A percentile compares a stretch with the other conserved stretches of the same genome.
Evolutionary conservation across 2,797 vertebrate species (phyloP).

Genomic region (Halcyon chelicuti): DNA sequence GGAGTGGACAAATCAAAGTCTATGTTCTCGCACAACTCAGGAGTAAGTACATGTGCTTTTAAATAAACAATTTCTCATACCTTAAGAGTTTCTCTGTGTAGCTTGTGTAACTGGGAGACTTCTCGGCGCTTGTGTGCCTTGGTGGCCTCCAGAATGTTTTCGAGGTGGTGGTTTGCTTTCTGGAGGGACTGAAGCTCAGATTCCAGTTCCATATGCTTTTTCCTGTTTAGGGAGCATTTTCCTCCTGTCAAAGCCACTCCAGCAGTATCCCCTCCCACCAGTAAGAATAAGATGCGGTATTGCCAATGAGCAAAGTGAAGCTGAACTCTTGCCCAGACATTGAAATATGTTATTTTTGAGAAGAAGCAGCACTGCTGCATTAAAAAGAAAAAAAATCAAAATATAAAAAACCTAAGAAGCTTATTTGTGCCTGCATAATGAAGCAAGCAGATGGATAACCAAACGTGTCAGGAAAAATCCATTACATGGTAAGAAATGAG

Average conservation of each 20-base stretch:
- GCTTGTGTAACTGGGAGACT: slow-evolving; percentile 91
- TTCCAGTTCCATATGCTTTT: slow-evolving; percentile 88
- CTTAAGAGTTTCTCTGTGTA: slow-evolving; percentile 93
- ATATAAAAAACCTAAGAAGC: background rate
- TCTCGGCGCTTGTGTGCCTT: slow-evolving; percentile 89
- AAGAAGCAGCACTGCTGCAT: background rate
- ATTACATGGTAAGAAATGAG: slow-evolving; percentile 34
- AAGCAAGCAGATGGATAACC: slow-evolving; percentile 39
- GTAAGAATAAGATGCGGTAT: background rate
- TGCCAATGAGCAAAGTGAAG: background rate
- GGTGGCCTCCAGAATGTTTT: slow-evolving; percentile 94
- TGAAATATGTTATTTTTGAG: background rate
- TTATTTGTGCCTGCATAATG: slow-evolving; percentile 39
- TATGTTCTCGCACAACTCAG: background rate
- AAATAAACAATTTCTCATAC: slow-evolving; percentile 67
- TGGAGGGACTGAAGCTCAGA: slow-evolving; percentile 92
- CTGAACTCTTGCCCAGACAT: background rate
- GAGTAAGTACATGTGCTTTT: background rate
- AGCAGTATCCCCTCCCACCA: background rate
- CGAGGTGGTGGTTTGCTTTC: slow-evolving; percentile 91
- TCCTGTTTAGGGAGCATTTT: slow-evolving; percentile 78
- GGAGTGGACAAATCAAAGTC: background rate
- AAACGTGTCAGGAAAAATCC: slow-evolving; percentile 33
- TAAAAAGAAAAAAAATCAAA: background rate
- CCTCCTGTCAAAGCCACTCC: background rate